Evolutionary conservation across 1,140 invertebrate species (phyloP).

Genomic region (Cylas formicarius): DNA sequence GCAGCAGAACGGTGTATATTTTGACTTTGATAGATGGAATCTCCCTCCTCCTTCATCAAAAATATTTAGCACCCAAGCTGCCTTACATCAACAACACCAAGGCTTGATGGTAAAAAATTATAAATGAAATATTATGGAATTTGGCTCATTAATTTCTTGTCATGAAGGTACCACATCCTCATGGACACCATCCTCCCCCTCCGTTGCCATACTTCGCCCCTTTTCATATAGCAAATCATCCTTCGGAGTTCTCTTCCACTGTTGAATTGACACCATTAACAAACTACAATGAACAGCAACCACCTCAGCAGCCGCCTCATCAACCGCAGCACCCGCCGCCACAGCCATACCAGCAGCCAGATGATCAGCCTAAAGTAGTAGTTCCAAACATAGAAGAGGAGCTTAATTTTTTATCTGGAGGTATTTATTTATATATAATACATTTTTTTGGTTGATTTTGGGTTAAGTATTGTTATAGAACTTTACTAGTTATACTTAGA

Average conservation of each 20-base stretch:
- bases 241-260: constrained; percentile 54
- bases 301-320: constrained; percentile 19
- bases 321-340: constrained; percentile 24
- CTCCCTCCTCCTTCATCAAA: constrained; percentile 54
- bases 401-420: constrained; percentile 65
- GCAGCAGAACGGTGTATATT: constrained; percentile 56
- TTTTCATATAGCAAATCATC: constrained; percentile 58
- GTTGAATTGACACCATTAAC: constrained; percentile 57
- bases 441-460: too few species aligned
- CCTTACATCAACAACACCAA: constrained; percentile 54
- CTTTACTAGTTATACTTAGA: too few species aligned
- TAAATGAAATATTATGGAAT: constrained; percentile 4
- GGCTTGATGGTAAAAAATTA: constrained; percentile 24
- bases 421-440: too few species aligned
- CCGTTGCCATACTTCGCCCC: constrained; percentile 60
- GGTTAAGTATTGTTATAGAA: too few species aligned
- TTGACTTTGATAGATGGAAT: constrained; percentile 69
- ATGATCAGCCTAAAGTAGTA: constrained; percentile 70
- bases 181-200: constrained; percentile 50
- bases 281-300: constrained; percentile 46
- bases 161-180: constrained; percentile 55
- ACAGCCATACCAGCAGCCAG: constrained; percentile 44
- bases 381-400: constrained; percentile 81
- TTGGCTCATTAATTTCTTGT: background rate
- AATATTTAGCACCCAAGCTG: constrained; percentile 56